Percentiles rank a stretch among this genome's conserved stretches.
phyloP scores from a whole-genome alignment of 2,797 vertebrate species.

The Staurois parvus region DNA sequence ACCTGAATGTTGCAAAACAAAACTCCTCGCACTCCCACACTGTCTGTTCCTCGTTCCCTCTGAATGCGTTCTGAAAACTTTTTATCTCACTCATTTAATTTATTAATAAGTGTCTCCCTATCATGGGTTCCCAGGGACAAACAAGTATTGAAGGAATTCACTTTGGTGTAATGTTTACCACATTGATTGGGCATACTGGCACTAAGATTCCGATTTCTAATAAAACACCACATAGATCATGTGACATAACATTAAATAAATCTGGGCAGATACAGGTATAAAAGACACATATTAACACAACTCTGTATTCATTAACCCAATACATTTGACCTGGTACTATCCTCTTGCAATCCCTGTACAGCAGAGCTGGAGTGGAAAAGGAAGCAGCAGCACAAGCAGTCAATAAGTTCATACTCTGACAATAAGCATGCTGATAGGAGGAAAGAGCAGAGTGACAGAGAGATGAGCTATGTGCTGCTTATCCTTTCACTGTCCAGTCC shows the following conservation, averaged over 20 bases:
- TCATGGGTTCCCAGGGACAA: slow-evolving; percentile 31
- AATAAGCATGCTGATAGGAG: too few species aligned
- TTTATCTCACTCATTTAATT: slow-evolving; percentile 23
- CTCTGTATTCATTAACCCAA: too few species aligned
- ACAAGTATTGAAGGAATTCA: background rate
- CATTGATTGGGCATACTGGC: background rate
- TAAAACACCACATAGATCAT: background rate
- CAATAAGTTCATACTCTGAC: too few species aligned
- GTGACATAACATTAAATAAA: background rate
- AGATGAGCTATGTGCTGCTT: too few species aligned
- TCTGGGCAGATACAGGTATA: too few species aligned
- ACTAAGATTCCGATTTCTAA: background rate
- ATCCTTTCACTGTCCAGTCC: too few species aligned
- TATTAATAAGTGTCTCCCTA: slow-evolving; percentile 42
- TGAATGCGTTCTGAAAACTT: background rate
- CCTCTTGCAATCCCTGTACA: too few species aligned
- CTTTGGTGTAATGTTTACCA: slow-evolving; percentile 1
- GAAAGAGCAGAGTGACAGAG: too few species aligned
- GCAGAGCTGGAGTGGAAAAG: too few species aligned
- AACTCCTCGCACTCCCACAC: slow-evolving; percentile 50
- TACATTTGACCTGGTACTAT: too few species aligned
- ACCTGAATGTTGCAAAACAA: slow-evolving; percentile 44
- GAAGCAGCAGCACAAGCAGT: too few species aligned
- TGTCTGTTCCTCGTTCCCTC: slow-evolving; percentile 26
- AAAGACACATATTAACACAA: too few species aligned